Conservation (phyloP, 2,797 vertebrate genomes). For the Gila robusta region DNA sequence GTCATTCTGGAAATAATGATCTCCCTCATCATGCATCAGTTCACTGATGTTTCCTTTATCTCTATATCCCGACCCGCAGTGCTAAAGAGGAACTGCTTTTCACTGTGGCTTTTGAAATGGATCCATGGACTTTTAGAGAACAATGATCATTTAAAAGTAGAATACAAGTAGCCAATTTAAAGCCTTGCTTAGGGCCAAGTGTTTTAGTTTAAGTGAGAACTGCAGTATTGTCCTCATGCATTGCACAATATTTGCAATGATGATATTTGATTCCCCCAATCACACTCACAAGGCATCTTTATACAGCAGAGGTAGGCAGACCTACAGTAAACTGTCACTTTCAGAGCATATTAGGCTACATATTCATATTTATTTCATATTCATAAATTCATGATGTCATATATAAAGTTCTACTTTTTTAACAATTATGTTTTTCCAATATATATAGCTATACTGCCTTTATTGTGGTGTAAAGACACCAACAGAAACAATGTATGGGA, state of each 20-base stretch:
- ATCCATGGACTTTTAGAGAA: conserved; percentile 44
- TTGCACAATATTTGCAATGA: background rate
- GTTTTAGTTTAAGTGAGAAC: conserved; percentile 5
- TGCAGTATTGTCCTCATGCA: conserved; percentile 1
- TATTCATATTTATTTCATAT: background rate
- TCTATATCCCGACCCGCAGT: conserved; percentile 35
- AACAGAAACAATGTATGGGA: background rate
- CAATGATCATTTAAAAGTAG: conserved; percentile 27
- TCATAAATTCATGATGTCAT: background rate
- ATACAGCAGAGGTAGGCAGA: background rate
- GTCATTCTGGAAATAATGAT: conserved; percentile 55
- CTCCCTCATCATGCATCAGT: conserved; percentile 54
- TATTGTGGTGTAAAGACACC: background rate
- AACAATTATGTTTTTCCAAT: background rate
- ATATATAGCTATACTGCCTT: background rate
- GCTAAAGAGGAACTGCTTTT: conserved; percentile 29
- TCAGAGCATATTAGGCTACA: background rate
- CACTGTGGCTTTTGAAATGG: conserved; percentile 38
- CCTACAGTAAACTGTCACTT: background rate
- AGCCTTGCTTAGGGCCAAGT: background rate
- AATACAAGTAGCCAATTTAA: conserved; percentile 17
- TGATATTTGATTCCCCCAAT: background rate
- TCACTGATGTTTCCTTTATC: conserved; percentile 55
- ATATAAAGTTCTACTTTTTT: background rate
- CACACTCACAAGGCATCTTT: background rate